These are phyloP conservation scores for Drosophila putrida DNA, from an alignment of 2,888 invertebrate genomes.

Conservation along the genomic window DNA sequence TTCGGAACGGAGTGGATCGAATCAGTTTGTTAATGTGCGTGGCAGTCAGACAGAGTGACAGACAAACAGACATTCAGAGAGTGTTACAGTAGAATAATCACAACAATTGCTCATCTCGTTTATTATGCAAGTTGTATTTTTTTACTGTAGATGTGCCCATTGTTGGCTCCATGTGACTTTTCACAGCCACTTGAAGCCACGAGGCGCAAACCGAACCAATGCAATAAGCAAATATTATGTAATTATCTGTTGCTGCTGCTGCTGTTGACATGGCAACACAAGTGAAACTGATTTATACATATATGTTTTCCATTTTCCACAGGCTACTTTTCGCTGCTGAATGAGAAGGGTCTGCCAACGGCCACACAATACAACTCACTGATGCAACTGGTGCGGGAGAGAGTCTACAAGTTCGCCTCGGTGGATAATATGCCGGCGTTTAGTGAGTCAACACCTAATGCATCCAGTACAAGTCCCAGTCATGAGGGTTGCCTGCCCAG, in stretches of 20 bases:
- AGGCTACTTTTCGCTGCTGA: slow-evolving; percentile 90
- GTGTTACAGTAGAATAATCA: slow-evolving; percentile 45
- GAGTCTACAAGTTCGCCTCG: slow-evolving; percentile 87
- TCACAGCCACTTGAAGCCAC: slow-evolving; percentile 61
- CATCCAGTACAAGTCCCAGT: slow-evolving; percentile 73
- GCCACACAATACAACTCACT: slow-evolving; percentile 89
- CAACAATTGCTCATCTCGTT: slow-evolving; percentile 66
- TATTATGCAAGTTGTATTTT: slow-evolving; percentile 61
- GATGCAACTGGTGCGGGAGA: slow-evolving; percentile 89
- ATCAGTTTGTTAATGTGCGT: slow-evolving; percentile 30
- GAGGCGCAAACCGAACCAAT: slow-evolving; percentile 61
- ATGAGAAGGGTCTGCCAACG: slow-evolving; percentile 89
- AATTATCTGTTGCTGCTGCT: slow-evolving; percentile 16
- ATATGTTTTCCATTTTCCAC: slow-evolving; percentile 65
- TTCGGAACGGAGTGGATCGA: slow-evolving; percentile 16
- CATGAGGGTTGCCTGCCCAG: slow-evolving; percentile 79
- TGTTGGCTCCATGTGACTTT: slow-evolving; percentile 68
- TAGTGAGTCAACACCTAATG: slow-evolving; percentile 83
- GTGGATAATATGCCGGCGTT: slow-evolving; percentile 85
- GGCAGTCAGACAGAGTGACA: slow-evolving; percentile 20
- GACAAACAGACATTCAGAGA: slow-evolving; percentile 5
- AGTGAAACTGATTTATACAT: slow-evolving; percentile 7
- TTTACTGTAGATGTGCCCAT: slow-evolving; percentile 25
- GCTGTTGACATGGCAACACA: slow-evolving; percentile 15
- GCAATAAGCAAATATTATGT: slow-evolving; percentile 50